Percentiles rank a stretch among this genome's conserved stretches.
Evolutionary conservation across 1,140 invertebrate species (phyloP).

Genomic region (Ylistrum balloti): DNA sequence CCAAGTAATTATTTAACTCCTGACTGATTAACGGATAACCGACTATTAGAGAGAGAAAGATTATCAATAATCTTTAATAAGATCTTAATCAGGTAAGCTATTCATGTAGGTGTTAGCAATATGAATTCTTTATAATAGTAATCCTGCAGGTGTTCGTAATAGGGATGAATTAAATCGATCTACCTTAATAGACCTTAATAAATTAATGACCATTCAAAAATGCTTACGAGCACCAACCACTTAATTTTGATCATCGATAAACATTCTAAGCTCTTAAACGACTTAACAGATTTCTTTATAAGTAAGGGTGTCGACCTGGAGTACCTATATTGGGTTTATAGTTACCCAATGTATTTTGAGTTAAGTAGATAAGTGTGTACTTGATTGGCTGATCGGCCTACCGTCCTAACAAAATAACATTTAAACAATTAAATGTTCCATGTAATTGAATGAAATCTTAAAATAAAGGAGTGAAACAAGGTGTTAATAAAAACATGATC

Average conservation of each 20-base stretch:
- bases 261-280: not conserved
- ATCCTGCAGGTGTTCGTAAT: conserved; percentile 6
- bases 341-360: not conserved
- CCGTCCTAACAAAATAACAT: too few species aligned
- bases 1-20: not conserved
- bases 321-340: not conserved
- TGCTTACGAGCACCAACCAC: not conserved
- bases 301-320: not conserved
- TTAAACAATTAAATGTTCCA: too few species aligned
- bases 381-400: too few species aligned
- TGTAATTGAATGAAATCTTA: too few species aligned
- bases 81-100: not conserved
- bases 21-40: not conserved
- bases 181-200: not conserved
- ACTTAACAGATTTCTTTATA: not conserved
- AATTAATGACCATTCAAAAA: not conserved
- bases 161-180: not conserved
- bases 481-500: too few species aligned
- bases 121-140: not conserved
- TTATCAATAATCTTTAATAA: not conserved
- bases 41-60: not conserved
- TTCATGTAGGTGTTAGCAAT: conserved; percentile 10
- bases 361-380: not conserved
- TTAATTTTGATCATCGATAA: not conserved
- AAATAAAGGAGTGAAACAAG: too few species aligned